Percentiles rank a stretch among this genome's conserved stretches.
Conservation (phyloP, 2,888 invertebrate genomes). For the Aspidiotus destructor region DNA sequence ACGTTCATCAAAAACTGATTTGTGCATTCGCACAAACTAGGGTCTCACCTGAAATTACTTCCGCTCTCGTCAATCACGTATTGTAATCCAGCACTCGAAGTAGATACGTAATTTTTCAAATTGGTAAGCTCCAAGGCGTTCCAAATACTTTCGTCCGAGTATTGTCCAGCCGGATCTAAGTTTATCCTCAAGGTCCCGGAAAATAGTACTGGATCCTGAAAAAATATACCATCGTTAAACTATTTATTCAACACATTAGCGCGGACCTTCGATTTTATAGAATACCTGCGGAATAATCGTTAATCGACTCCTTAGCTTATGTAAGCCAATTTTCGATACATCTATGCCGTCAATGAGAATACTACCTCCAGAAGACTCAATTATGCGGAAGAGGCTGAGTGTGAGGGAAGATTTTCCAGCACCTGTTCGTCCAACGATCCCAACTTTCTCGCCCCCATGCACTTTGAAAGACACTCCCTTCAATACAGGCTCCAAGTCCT, state of each 20-base stretch:
- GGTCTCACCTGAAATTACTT: conserved; percentile 53
- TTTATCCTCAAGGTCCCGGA: conserved; percentile 84
- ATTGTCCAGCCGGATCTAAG: conserved; percentile 76
- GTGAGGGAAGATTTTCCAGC: conserved; percentile 88
- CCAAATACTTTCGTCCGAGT: conserved; percentile 80
- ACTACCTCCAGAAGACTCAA: conserved; percentile 70
- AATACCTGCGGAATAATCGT: conserved; percentile 46
- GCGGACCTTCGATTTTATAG: too few species aligned
- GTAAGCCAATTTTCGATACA: conserved; percentile 70
- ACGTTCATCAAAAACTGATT: too few species aligned
- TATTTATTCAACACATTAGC: too few species aligned
- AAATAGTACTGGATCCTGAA: conserved; percentile 85
- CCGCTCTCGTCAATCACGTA: conserved; percentile 86
- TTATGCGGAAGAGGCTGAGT: conserved; percentile 75
- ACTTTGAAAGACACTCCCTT: conserved; percentile 68
- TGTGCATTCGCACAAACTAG: too few species aligned
- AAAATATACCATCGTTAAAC: neutral
- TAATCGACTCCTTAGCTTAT: conserved; percentile 61
- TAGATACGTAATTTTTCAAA: conserved; percentile 70
- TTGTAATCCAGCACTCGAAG: conserved; percentile 63
- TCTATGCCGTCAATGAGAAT: conserved; percentile 78
- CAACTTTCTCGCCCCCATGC: conserved; percentile 74
- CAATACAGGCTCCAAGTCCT: conserved; percentile 76
- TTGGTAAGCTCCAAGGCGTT: conserved; percentile 78
- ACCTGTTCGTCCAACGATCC: conserved; percentile 81